These are phyloP conservation scores for Anarhynchus alexandrinus DNA, from an alignment of 2,113 vertebrate species.

Conservation along the genomic window DNA sequence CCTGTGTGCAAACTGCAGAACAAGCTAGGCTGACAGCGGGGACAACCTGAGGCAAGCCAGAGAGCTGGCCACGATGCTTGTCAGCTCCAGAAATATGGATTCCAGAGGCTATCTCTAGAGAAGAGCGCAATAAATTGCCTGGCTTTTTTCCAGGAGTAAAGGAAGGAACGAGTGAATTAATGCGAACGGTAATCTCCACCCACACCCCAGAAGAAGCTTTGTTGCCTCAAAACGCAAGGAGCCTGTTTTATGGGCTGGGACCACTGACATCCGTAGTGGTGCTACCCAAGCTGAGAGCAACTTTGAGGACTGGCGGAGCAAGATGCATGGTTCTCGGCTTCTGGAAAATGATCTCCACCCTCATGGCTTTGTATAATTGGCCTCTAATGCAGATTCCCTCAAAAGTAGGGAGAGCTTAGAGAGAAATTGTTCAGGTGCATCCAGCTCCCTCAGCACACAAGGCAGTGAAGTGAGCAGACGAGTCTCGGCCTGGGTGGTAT, in stretches of 20 bases:
- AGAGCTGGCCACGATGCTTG: neutral
- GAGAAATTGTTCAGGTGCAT: neutral
- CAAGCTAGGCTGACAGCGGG: neutral
- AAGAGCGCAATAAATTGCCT: neutral
- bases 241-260: neutral
- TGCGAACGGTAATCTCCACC: neutral
- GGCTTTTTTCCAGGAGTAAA: neutral
- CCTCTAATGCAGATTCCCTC: neutral
- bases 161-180: neutral
- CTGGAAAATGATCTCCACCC: neutral
- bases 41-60: neutral
- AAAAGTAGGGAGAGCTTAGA: neutral
- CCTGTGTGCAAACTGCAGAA: neutral
- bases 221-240: neutral
- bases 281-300: neutral
- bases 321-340: neutral
- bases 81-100: neutral
- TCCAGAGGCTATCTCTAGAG: neutral
- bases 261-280: accelerated
- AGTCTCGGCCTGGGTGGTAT: neutral
- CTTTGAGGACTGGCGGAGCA: neutral
- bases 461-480: neutral
- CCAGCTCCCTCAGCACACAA: neutral
- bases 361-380: neutral
- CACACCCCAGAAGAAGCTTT: neutral